Evolutionary conservation across 2,888 invertebrate species (phyloP), one percentile per base, ranked within the genome.

Genomic region (Gari tellinella): DNA sequence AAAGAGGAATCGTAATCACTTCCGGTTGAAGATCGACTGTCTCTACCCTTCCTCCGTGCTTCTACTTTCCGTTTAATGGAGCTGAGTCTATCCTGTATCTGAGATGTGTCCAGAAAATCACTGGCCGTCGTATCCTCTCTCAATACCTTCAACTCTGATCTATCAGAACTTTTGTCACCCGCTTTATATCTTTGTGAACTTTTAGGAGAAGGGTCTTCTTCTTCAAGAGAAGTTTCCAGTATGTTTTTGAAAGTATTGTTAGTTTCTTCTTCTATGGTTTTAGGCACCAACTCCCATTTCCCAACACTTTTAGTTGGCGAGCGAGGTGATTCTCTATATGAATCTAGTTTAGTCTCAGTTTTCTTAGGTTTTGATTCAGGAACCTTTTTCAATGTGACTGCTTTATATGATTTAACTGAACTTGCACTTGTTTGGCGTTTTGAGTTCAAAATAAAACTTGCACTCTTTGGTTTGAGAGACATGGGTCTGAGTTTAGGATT

Each of bases 61-160:
- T 78, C 73, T 12, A 78, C 78, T 52, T 78, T 78, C 21, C 49
- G 38, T 41, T 78, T 78, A n/a, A 78, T 78, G 23, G 78, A 78
- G 19, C 78, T 78, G 17, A 78, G 52, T 31, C 78, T 43, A 0
- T 57, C 38, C 37, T 78, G 73, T 10, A 78, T 31, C 12, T 64
- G 56, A 1, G 73, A 67, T 15, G 57, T 45, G 43, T 70, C 73
- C 21, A 73, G 56, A 2, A 78, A 41, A 46, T 65, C 74, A 60
- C 78, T 78, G 38, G 52, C 64, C 2, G 78, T 67, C 3, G 78
- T 70, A 37, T 73, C 78, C 43, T 78, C 78, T 15, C 78, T 69
- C 21, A 70, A 37, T 10, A 78, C 46, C 4, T n/a, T 43, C 19
- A 17, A 5, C 4, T 17, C 15, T 19, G 43, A 43, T 19, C 19